Conservation (phyloP, 1,140 invertebrate species). For the Neodiprion virginianus region DNA sequence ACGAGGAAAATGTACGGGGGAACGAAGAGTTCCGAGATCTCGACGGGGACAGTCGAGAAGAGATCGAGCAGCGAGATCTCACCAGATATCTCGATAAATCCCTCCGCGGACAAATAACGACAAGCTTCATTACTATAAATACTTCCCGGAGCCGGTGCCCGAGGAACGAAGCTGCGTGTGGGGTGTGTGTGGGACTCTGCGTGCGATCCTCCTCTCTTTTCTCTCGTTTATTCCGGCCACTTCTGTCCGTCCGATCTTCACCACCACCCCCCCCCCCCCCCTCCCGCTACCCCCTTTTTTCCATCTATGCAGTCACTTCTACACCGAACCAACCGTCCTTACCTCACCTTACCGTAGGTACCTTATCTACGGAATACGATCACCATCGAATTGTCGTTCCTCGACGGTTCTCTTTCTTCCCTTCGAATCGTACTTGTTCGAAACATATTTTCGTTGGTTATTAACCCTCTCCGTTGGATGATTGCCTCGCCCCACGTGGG, state of each 20-base stretch:
- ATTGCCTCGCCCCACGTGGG: background rate
- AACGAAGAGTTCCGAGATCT: background rate
- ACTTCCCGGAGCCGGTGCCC: constrained; percentile 16
- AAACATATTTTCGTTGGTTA: too few species aligned
- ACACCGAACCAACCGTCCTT: too few species aligned
- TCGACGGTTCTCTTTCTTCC: too few species aligned
- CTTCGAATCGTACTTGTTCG: too few species aligned
- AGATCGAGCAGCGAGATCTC: constrained; percentile 53
- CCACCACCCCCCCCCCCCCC: constrained; percentile 34
- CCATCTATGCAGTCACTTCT: background rate
- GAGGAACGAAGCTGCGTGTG: background rate
- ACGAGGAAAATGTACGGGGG: background rate
- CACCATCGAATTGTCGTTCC: background rate
- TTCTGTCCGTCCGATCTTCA: constrained; percentile 36
- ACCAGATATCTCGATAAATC: constrained; percentile 59
- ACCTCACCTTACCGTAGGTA: background rate
- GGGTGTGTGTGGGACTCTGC: constrained; percentile 14
- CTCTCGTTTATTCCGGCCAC: constrained; percentile 26
- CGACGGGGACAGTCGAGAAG: constrained; percentile 14
- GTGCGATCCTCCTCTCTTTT: constrained; percentile 28
- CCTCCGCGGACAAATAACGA: constrained; percentile 60
- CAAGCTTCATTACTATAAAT: constrained; percentile 62
- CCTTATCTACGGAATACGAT: background rate
- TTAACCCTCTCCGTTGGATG: background rate
- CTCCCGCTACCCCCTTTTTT: constrained; percentile 27